These are phyloP conservation scores for Lucilia cuprina DNA, from an alignment of 1,140 invertebrate species.

Conservation along the genomic window DNA sequence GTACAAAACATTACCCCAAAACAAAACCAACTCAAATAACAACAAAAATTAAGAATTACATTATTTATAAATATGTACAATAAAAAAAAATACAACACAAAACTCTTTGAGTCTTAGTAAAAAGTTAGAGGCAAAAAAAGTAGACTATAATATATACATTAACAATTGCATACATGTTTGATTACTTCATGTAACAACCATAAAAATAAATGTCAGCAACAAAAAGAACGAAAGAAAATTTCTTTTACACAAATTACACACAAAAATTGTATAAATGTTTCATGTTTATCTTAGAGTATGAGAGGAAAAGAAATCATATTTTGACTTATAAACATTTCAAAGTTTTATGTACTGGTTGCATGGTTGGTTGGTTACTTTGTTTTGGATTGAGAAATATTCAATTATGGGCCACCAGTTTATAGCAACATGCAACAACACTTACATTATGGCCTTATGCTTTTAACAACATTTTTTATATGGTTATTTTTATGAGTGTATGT, in stretches of 20 bases:
- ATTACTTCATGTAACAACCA: neutral
- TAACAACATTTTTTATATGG: neutral
- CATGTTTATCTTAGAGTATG: neutral
- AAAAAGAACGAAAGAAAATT: no score
- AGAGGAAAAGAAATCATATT: neutral
- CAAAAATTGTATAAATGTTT: no score
- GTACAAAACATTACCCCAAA: neutral
- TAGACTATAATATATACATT: neutral
- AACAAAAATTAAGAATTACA: neutral
- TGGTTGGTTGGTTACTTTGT: neutral
- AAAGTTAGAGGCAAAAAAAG: neutral
- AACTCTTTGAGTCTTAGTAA: no score
- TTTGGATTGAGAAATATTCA: neutral
- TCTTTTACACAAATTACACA: neutral
- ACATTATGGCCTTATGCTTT: neutral
- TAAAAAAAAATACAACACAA: no score
- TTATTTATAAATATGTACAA: constrained; percentile 3
- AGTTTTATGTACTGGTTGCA: neutral
- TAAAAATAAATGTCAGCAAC: constrained; percentile 12
- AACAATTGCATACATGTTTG: neutral
- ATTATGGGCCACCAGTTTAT: neutral
- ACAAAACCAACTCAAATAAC: neutral
- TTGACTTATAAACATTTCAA: neutral
- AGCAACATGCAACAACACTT: constrained; percentile 1
- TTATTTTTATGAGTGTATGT: neutral